phyloP scores from a whole-genome alignment of 1,140 invertebrate species.

The Drosophila nasuta region DNA sequence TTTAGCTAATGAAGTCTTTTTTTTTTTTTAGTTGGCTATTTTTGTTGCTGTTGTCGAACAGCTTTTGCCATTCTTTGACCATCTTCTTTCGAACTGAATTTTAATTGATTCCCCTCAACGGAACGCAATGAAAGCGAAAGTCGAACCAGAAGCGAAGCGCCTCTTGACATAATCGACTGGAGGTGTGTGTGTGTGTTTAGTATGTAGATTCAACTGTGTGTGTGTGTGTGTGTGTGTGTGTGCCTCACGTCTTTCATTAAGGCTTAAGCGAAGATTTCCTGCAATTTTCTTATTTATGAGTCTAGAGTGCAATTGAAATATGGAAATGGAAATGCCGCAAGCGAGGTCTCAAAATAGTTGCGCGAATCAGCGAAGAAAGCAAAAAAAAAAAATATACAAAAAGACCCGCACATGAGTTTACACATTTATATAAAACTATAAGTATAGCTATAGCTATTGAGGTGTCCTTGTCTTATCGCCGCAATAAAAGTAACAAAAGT shows the following conservation, averaged over 20 bases:
- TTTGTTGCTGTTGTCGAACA: not conserved
- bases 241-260: slow-evolving; percentile 49
- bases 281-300: slow-evolving; percentile 72
- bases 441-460: not conserved
- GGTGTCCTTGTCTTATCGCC: slow-evolving; percentile 1
- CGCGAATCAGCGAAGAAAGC: slow-evolving; percentile 25
- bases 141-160: slow-evolving; percentile 12
- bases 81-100: slow-evolving; percentile 23
- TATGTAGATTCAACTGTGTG: too few species aligned
- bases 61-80: slow-evolving; percentile 22
- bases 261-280: slow-evolving; percentile 75
- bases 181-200: slow-evolving; percentile 4
- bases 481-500: not conserved
- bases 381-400: not conserved
- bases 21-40: slow-evolving; percentile 13
- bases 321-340: slow-evolving; percentile 37
- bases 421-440: too few species aligned
- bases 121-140: slow-evolving; percentile 51
- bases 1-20: slow-evolving; percentile 46
- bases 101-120: slow-evolving; percentile 53
- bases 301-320: slow-evolving; percentile 45
- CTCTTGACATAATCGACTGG: slow-evolving; percentile 22
- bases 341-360: slow-evolving; percentile 43
- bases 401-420: not conserved
- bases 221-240: not conserved